phyloP scores from a whole-genome alignment of 2,113 vertebrate species.

The Pagrus major region DNA sequence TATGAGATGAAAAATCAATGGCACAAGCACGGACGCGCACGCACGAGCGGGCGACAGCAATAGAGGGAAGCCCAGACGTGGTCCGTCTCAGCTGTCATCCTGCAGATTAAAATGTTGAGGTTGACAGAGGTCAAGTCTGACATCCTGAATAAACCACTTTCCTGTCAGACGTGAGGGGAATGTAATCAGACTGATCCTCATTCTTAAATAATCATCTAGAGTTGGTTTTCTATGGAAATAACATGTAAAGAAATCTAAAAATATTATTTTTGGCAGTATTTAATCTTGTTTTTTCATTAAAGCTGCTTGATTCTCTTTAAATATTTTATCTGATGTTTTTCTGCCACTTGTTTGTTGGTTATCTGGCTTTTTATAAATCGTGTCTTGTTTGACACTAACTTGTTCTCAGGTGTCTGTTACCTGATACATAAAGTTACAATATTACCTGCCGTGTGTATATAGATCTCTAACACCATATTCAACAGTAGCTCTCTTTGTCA shows the following conservation, averaged over 20 bases:
- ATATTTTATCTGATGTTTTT: constrained; percentile 1
- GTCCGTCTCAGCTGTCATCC: constrained; percentile 78
- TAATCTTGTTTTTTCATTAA: neutral
- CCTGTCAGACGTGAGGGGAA: constrained; percentile 46
- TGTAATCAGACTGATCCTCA: constrained; percentile 11
- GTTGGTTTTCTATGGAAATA: neutral
- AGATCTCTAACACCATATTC: constrained; percentile 12
- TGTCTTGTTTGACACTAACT: neutral
- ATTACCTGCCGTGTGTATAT: neutral
- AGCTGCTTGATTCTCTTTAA: neutral
- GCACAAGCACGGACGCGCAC: constrained; percentile 40
- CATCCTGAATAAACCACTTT: constrained; percentile 68
- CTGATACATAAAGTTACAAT: neutral
- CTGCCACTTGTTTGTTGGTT: neutral
- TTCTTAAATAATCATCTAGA: neutral
- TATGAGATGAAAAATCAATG: constrained; percentile 56
- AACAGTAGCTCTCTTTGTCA: constrained; percentile 47
- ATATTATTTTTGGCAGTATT: neutral
- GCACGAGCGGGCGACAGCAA: constrained; percentile 20
- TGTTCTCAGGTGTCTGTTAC: neutral
- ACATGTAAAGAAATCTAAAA: neutral
- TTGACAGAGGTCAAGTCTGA: constrained; percentile 77
- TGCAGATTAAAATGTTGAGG: constrained; percentile 85
- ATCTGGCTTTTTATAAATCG: neutral
- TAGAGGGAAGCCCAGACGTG: constrained; percentile 56